These are phyloP conservation scores for Pemphigus obesinymphae DNA, from an alignment of 1,140 invertebrate species.

Conservation along the genomic window DNA sequence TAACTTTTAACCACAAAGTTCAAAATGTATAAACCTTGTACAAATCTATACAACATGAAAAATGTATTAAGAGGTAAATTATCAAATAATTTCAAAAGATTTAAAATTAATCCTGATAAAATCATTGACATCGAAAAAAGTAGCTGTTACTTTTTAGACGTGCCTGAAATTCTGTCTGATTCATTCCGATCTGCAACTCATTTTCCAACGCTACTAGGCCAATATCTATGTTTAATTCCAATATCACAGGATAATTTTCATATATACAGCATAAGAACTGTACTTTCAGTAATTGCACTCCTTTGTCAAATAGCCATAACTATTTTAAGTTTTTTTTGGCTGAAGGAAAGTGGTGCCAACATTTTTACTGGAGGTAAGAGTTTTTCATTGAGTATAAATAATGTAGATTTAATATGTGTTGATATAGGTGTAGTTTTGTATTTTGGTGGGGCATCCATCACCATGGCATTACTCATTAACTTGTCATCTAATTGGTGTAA, in stretches of 20 bases:
- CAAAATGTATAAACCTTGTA: neutral
- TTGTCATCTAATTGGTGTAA: conserved; percentile 51
- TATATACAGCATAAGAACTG: neutral
- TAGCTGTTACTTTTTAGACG: neutral
- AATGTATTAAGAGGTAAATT: neutral
- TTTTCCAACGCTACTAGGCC: neutral
- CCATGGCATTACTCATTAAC: conserved; percentile 48
- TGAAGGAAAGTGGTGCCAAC: conserved; percentile 1
- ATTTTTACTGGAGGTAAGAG: conserved; percentile 21
- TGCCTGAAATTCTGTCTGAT: neutral
- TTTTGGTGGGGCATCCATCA: conserved; percentile 44
- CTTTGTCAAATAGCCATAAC: neutral
- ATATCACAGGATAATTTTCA: conserved; percentile 1
- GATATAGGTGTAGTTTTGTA: conserved; percentile 43
- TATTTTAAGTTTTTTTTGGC: neutral
- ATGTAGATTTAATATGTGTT: neutral
- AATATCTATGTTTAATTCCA: conserved; percentile 13
- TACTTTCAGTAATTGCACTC: neutral
- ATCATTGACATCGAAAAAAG: neutral
- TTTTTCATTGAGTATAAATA: neutral
- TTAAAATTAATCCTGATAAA: conserved; percentile 12
- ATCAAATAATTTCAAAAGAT: neutral
- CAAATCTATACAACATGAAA: neutral
- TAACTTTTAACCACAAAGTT: neutral
- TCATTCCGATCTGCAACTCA: conserved; percentile 2